Conservation (phyloP, 2,113 vertebrate species). For the Eublepharis macularius region DNA sequence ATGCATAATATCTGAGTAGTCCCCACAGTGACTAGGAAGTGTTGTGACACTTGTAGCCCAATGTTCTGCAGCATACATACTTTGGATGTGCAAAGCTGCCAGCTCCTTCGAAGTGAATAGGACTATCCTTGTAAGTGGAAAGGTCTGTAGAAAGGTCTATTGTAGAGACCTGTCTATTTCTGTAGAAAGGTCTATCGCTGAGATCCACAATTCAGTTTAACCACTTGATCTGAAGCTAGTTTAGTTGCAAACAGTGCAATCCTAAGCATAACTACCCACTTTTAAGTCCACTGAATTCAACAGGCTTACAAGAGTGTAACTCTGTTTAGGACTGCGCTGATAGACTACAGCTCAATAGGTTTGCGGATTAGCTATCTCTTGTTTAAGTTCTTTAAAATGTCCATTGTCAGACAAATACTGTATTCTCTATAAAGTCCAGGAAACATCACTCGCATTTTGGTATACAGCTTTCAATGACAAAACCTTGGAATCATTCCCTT, state of each 20-base stretch:
- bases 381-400: neutral
- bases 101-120: too few relatives aligned
- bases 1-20: constrained; percentile 53
- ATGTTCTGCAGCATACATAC: neutral
- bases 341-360: neutral
- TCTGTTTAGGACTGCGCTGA: too few relatives aligned
- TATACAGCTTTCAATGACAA: constrained; percentile 61
- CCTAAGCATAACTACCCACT: too few relatives aligned
- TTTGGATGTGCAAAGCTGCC: neutral
- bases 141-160: neutral
- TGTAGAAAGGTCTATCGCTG: too few relatives aligned
- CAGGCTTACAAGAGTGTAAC: too few relatives aligned
- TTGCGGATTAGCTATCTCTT: neutral
- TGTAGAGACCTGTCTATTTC: neutral
- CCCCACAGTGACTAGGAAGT: neutral
- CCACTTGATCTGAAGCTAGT: neutral
- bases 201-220: neutral
- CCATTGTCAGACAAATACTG: constrained; percentile 35
- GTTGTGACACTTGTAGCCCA: neutral
- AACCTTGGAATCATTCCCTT: constrained; percentile 79
- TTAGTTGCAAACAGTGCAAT: neutral
- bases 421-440: constrained; percentile 25
- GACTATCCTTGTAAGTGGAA: neutral
- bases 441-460: constrained; percentile 65
- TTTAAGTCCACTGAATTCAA: too few relatives aligned